A percentile compares a stretch with the other conserved stretches of the same genome.
Conservation (phyloP, 1,140 invertebrate species). For the Conus ventricosus region DNA sequence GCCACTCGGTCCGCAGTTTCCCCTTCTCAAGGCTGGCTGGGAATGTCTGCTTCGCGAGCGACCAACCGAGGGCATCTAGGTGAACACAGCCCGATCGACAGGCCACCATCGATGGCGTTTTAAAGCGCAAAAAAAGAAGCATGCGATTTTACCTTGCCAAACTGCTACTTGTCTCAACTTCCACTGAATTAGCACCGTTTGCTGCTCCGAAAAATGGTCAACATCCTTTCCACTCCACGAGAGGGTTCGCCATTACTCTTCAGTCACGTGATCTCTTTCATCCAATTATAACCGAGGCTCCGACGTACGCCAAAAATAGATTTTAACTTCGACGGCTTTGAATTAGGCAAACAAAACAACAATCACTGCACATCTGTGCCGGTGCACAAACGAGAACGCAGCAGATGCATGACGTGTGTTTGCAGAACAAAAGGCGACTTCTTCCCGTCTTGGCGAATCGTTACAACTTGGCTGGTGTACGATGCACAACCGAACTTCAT, state of each 20-base stretch:
- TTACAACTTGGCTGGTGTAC: background rate
- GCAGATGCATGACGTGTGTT: background rate
- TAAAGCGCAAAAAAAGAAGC: conserved; percentile 16
- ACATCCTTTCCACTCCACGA: conserved; percentile 22
- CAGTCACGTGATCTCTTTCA: conserved; percentile 42
- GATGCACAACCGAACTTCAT: conserved; percentile 19
- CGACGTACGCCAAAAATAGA: conserved; percentile 40
- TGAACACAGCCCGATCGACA: background rate
- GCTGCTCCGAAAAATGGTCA: conserved; percentile 25
- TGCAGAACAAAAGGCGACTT: background rate
- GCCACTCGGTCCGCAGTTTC: conserved; percentile 30
- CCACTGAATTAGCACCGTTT: conserved; percentile 12
- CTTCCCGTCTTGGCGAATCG: background rate
- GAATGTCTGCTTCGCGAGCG: conserved; percentile 19
- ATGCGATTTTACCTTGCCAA: conserved; percentile 21
- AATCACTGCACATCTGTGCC: conserved; percentile 25
- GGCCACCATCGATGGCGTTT: background rate
- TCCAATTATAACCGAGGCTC: conserved; percentile 46
- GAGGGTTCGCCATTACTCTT: conserved; percentile 46
- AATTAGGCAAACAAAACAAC: conserved; percentile 28
- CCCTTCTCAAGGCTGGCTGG: conserved; percentile 15
- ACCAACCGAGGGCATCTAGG: conserved; percentile 20
- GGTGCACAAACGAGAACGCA: background rate
- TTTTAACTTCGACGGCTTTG: conserved; percentile 31
- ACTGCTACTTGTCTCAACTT: conserved; percentile 10